Conservation (phyloP, 2,888 invertebrate genomes). For the Cryptosula pallasiana region DNA sequence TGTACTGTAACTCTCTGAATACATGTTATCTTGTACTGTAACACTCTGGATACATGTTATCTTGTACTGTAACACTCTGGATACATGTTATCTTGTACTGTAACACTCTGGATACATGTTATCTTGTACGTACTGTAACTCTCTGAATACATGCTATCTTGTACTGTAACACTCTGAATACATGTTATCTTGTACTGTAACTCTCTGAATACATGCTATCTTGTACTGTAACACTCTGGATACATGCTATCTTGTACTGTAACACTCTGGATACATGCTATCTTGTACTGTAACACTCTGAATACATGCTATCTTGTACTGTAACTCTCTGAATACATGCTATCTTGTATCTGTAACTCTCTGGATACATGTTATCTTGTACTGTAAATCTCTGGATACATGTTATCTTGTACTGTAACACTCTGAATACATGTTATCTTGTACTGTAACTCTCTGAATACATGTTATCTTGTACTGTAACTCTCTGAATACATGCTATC, state of each 20-base stretch:
- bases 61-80: background rate
- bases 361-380: conserved; percentile 26
- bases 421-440: conserved; percentile 1
- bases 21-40: conserved; percentile 34
- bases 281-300: conserved; percentile 44
- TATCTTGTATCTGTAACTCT: conserved; percentile 30
- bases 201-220: background rate
- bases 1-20: conserved; percentile 34
- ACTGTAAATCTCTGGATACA: too few species aligned
- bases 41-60: too few species aligned
- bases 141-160: conserved; percentile 1
- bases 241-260: conserved; percentile 42
- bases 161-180: too few species aligned
- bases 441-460: too few species aligned
- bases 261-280: background rate
- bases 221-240: conserved; percentile 46
- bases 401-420: too few species aligned
- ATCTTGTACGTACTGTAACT: too few species aligned
- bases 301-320: conserved; percentile 46
- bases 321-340: background rate
- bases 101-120: too few species aligned
- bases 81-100: conserved; percentile 33
- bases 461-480: too few species aligned
- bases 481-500: background rate
- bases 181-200: too few species aligned